phyloP scores from a whole-genome alignment of 1,140 invertebrate genomes.

The Gryon sp. region DNA sequence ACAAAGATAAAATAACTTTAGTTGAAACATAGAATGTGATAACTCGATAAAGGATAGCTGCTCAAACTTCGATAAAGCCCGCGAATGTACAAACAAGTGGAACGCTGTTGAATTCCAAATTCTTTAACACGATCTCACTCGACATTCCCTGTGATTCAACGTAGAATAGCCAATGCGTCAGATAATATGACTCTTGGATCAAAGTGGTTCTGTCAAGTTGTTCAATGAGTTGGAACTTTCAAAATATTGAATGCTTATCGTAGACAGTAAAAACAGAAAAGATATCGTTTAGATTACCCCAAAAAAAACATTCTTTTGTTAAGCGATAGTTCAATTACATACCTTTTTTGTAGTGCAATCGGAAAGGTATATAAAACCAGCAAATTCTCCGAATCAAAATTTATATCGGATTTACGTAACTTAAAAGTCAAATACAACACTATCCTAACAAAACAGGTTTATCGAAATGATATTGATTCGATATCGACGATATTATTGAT shows the following conservation, averaged over 20 bases:
- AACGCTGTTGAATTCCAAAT: slow-evolving; percentile 59
- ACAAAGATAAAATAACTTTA: slow-evolving; percentile 57
- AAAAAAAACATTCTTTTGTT: slow-evolving; percentile 5
- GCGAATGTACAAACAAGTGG: slow-evolving; percentile 52
- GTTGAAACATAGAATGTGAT: slow-evolving; percentile 51
- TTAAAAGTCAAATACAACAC: no score
- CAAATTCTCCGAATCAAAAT: no score
- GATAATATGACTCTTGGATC: slow-evolving; percentile 59
- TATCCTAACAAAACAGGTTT: no score
- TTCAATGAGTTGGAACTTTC: slow-evolving; percentile 51
- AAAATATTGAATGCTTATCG: slow-evolving; percentile 32
- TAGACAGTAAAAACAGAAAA: slow-evolving; percentile 22
- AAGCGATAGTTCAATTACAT: neutral
- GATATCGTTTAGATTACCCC: slow-evolving; percentile 18
- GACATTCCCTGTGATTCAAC: slow-evolving; percentile 56
- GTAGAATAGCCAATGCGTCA: slow-evolving; percentile 52
- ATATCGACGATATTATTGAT: no score
- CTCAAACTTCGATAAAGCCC: slow-evolving; percentile 55
- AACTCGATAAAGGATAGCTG: slow-evolving; percentile 60
- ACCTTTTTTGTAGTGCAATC: no score
- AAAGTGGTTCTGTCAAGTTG: slow-evolving; percentile 48
- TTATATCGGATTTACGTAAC: no score
- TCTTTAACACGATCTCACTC: slow-evolving; percentile 59
- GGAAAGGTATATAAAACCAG: no score
- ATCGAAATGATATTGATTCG: no score